Base-by-base conservation (phyloP, 2,113 vertebrate genomes). In the Barnardius zonarius region DNA sequence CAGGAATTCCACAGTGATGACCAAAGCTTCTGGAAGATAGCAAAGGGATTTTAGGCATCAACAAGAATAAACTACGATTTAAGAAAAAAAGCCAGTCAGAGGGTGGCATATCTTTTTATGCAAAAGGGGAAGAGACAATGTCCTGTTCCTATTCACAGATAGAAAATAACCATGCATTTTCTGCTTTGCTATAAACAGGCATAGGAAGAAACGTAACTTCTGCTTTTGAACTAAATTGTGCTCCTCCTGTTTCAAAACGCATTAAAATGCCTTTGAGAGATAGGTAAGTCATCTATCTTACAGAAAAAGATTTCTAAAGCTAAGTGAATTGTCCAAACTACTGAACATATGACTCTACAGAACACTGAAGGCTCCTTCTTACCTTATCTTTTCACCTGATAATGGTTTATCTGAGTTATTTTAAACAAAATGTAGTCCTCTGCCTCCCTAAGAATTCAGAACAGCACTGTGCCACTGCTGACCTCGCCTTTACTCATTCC, bases 1-100 rank as follows among this genome's bases (percentile, higher is more conserved):
- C 96, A 91, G 54, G 85, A 87, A 97, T 97, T 97, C 97, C 96
- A 94, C 67, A 89, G 78, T 43, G 80, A 63, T 97, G 95, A 97
- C 64, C 74, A 90, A 54, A 88, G 43, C 35, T 92, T 83, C 80
- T 83, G 88, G 68, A 85, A 76, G 89, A 92, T 59, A 94, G 73
- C 63, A 92, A 86, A 55, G 28, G 13, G 51, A 39, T 2, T 72
- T 94, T 66, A 87, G 86, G 72, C 82, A 96, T 91, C 86, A 67
- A 62, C 74, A 84, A 76, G 67, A 72, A 83, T 64, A 91, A 94
- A 94, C 1, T 24, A 84, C 77, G n/a, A 74, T 44, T 70, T 73
- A 69, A 68, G 62, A 48, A 68, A 91, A 78, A 35, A 64, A 37
- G 7, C 9, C 37, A 59, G 19, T 59, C 49, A 80, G 43, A 83